These are phyloP conservation scores for Temnopleurus reevesii DNA, from an alignment of 53 echinoderm and acorn worm species.

Conservation along the genomic window DNA sequence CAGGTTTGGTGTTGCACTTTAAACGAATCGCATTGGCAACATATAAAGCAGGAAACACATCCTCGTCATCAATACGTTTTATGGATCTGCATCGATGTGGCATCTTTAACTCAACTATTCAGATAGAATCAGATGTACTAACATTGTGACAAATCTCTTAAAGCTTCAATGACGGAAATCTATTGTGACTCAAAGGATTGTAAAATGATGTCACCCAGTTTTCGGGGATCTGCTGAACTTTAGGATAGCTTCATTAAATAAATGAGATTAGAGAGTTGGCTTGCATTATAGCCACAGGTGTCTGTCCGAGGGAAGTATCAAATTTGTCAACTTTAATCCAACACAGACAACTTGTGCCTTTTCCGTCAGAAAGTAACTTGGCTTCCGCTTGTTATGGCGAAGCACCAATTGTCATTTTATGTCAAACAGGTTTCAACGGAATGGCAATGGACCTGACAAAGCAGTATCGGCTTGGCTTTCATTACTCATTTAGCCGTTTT, in stretches of 20 bases:
- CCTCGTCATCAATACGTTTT: no score
- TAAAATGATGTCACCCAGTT: background rate
- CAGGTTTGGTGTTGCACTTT: no score
- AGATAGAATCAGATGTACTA: no score
- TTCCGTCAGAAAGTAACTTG: conserved; percentile 8
- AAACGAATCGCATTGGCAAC: no score
- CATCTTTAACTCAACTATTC: no score
- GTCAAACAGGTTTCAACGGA: conserved; percentile 33
- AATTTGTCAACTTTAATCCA: conserved; percentile 51
- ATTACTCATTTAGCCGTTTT: conserved; percentile 3
- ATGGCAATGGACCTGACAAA: conserved; percentile 2
- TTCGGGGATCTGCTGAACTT: background rate
- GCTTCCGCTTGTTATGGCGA: conserved; percentile 14
- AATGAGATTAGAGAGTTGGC: background rate
- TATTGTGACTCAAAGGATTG: background rate
- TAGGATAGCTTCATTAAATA: conserved; percentile 20
- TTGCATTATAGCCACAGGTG: conserved; percentile 34
- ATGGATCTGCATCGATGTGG: no score
- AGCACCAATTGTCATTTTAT: background rate
- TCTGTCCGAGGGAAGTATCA: conserved; percentile 29
- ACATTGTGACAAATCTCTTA: background rate
- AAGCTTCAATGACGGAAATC: background rate
- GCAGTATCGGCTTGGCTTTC: background rate
- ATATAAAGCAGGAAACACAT: no score
- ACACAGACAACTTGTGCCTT: conserved; percentile 31